Conservation (phyloP, 1,140 invertebrate species). For the Saccostrea cuccullata region DNA sequence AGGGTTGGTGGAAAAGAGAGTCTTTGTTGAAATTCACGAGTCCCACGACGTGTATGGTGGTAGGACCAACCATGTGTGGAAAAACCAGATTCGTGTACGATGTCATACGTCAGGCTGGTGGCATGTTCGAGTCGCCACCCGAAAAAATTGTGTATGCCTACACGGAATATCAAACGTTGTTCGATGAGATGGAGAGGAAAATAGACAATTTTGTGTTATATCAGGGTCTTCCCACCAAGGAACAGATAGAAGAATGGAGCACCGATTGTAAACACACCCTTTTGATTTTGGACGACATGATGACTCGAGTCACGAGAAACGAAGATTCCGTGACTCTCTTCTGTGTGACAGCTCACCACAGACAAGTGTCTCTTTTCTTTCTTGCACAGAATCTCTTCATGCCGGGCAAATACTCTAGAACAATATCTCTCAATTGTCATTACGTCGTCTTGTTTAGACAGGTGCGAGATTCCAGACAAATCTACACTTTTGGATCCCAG, state of each 20-base stretch:
- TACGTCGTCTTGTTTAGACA: slow-evolving; percentile 49
- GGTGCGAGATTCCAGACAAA: slow-evolving; percentile 41
- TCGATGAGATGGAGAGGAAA: slow-evolving; percentile 42
- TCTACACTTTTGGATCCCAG: slow-evolving; percentile 46
- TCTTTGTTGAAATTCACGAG: slow-evolving; percentile 19
- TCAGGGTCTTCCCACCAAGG: slow-evolving; percentile 37
- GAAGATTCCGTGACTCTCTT: slow-evolving; percentile 45
- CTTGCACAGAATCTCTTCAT: slow-evolving; percentile 44
- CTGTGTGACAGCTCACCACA: slow-evolving; percentile 43
- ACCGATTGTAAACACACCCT: slow-evolving; percentile 25
- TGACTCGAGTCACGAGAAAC: slow-evolving; percentile 28
- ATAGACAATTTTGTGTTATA: slow-evolving; percentile 30
- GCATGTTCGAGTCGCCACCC: slow-evolving; percentile 36
- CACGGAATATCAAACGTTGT: slow-evolving; percentile 33
- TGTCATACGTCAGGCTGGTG: slow-evolving; percentile 1
- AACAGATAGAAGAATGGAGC: slow-evolving; percentile 40
- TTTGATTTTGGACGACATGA: slow-evolving; percentile 52
- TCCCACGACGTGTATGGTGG: slow-evolving; percentile 9
- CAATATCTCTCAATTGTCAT: slow-evolving; percentile 43
- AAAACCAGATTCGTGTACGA: slow-evolving; percentile 4
- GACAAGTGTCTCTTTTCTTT: slow-evolving; percentile 28
- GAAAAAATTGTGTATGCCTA: slow-evolving; percentile 25
- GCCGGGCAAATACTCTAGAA: slow-evolving; percentile 44
- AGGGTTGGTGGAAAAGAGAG: slow-evolving; percentile 12
- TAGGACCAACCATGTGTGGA: slow-evolving; percentile 24